phyloP scores from a whole-genome alignment of 2,113 vertebrate genomes.

The Xiphophorus couchianus region DNA sequence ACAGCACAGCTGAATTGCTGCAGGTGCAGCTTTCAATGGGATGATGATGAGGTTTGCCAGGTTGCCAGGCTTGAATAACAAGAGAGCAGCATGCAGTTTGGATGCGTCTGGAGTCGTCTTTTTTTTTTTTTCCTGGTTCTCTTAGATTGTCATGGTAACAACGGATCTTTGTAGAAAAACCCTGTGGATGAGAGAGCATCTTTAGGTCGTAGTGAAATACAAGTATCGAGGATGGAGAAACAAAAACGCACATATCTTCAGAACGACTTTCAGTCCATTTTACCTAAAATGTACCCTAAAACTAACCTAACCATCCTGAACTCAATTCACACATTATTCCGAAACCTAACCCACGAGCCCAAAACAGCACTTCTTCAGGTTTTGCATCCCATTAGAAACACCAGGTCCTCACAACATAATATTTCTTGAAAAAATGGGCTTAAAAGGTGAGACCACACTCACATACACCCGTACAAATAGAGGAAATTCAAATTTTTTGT shows the following conservation, averaged over 20 bases:
- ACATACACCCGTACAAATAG: too few species aligned
- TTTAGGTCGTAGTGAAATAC: constrained; percentile 37
- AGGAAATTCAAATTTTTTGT: too few species aligned
- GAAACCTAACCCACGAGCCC: too few species aligned
- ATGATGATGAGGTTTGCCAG: constrained; percentile 60
- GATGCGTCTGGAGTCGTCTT: constrained; percentile 20
- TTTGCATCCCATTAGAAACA: too few species aligned
- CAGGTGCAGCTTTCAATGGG: constrained; percentile 56
- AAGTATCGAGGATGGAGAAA: constrained; percentile 54
- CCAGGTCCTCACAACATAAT: too few species aligned
- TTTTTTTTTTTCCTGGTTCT: not conserved
- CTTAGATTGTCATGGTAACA: constrained; percentile 76
- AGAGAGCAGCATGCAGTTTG: constrained; percentile 39
- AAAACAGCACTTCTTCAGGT: too few species aligned
- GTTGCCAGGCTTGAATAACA: constrained; percentile 45
- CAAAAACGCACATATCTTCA: constrained; percentile 35
- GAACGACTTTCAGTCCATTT: too few species aligned
- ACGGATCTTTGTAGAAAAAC: constrained; percentile 63
- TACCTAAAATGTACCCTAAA: too few species aligned
- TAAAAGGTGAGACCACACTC: too few species aligned
- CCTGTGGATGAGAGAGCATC: constrained; percentile 54
- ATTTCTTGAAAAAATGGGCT: too few species aligned
- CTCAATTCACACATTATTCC: too few species aligned
- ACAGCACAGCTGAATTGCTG: constrained; percentile 36
- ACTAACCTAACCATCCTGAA: too few species aligned